Conservation (phyloP, 2,888 invertebrate genomes). For the Rambutsinella grinnellia region DNA sequence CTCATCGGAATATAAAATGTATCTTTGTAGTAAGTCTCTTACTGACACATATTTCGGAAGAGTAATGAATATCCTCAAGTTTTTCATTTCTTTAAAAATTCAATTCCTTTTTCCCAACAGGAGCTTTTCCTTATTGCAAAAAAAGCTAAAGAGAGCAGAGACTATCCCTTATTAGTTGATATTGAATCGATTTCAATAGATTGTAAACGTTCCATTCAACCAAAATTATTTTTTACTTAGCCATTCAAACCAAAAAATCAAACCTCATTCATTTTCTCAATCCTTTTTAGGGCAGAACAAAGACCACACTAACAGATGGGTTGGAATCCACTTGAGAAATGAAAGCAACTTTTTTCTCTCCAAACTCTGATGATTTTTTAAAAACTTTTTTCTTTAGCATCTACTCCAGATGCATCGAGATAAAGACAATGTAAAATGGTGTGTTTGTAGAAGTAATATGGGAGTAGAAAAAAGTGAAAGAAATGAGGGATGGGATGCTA, state of each 20-base stretch:
- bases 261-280: too few relatives aligned
- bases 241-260: background rate
- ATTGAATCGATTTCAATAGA: slow-evolving; percentile 6
- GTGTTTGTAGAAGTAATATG: background rate
- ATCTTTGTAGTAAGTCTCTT: too few relatives aligned
- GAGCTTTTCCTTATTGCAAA: too few relatives aligned
- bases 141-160: too few relatives aligned
- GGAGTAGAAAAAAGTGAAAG: background rate
- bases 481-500: background rate
- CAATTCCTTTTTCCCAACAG: too few relatives aligned
- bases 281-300: too few relatives aligned
- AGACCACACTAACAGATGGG: too few relatives aligned
- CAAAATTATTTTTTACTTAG: background rate
- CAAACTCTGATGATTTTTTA: background rate
- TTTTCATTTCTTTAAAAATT: too few relatives aligned
- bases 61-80: too few relatives aligned
- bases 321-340: slow-evolving; percentile 19
- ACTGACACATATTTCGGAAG: too few relatives aligned
- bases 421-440: background rate
- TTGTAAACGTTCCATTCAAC: background rate
- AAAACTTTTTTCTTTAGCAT: background rate
- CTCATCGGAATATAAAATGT: too few relatives aligned
- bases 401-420: slow-evolving; percentile 24
- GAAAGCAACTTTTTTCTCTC: slow-evolving; percentile 3
- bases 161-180: slow-evolving; percentile 19